Percentiles rank a stretch among this genome's conserved stretches.
These are phyloP conservation scores for Tachysurus fulvidraco DNA, from an alignment of 2,113 vertebrate species.

Conservation along the genomic window DNA sequence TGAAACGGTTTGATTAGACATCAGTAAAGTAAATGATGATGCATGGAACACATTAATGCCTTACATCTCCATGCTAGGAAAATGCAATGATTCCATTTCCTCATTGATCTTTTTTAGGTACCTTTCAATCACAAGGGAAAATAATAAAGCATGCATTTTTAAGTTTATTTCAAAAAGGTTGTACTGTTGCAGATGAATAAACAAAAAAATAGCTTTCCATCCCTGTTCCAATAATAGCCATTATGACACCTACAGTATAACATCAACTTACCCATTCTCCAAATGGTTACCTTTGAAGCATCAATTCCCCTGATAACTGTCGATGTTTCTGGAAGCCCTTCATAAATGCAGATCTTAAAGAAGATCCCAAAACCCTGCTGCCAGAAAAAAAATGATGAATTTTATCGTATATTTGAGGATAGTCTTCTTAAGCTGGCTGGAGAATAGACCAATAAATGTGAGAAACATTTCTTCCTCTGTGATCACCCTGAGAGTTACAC, in stretches of 20 bases:
- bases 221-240: neutral
- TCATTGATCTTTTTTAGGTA: slow-evolving; percentile 39
- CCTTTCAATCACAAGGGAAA: neutral
- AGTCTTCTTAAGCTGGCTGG: slow-evolving; percentile 44
- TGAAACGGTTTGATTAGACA: slow-evolving; percentile 22
- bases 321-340: slow-evolving; percentile 33
- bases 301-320: neutral
- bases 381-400: slow-evolving; percentile 11
- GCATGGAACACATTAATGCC: slow-evolving; percentile 18
- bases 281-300: slow-evolving; percentile 2
- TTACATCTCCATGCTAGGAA: slow-evolving; percentile 18
- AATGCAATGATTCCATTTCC: slow-evolving; percentile 19
- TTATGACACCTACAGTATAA: neutral
- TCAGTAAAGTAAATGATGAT: slow-evolving; percentile 33
- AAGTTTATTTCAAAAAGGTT: slow-evolving; percentile 1
- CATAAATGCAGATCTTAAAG: slow-evolving; percentile 42
- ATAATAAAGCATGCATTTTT: neutral
- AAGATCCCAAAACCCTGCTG: slow-evolving; percentile 26
- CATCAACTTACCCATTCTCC: slow-evolving; percentile 26
- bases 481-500: slow-evolving; percentile 34
- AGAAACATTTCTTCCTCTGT: slow-evolving; percentile 49
- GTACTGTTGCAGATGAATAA: neutral
- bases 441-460: slow-evolving; percentile 40
- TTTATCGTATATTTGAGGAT: slow-evolving; percentile 49
- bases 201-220: neutral